These are phyloP conservation scores for Melangyna quadrimaculata DNA, from an alignment of 2,888 invertebrate genomes.

Conservation along the genomic window DNA sequence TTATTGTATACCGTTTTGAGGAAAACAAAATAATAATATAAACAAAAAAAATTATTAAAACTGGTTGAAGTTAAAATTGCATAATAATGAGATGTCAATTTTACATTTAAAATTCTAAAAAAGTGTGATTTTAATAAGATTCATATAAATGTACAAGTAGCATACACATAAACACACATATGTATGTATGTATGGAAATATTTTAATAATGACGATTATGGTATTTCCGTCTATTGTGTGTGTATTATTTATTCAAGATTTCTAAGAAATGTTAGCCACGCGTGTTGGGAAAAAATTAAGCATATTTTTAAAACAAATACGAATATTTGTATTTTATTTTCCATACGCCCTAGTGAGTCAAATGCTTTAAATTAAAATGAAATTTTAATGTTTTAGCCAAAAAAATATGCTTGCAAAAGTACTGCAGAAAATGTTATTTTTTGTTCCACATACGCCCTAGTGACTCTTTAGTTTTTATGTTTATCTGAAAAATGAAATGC, in stretches of 20 bases:
- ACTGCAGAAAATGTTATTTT: no score
- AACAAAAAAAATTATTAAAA: conserved; percentile 1
- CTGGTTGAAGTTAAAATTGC: conserved; percentile 8
- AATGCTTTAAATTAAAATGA: background rate
- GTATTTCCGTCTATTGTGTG: background rate
- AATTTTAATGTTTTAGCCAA: background rate
- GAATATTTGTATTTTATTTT: background rate
- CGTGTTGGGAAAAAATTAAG: background rate
- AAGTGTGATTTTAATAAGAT: background rate
- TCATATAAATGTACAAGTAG: background rate
- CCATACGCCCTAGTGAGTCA: background rate
- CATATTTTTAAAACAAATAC: background rate
- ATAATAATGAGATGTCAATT: conserved; percentile 53
- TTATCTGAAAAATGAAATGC: no score
- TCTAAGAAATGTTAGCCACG: background rate
- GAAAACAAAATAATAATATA: conserved; percentile 2
- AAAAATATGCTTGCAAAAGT: background rate
- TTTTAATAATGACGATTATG: background rate
- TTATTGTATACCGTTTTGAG: conserved; percentile 16
- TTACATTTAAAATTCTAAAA: conserved; percentile 4
- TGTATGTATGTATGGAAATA: background rate
- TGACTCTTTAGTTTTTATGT: no score
- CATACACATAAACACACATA: background rate
- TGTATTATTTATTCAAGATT: background rate
- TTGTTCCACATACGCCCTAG: no score